Evolutionary conservation across 1,140 invertebrate genomes (phyloP).

Genomic region (Lineus longissimus): DNA sequence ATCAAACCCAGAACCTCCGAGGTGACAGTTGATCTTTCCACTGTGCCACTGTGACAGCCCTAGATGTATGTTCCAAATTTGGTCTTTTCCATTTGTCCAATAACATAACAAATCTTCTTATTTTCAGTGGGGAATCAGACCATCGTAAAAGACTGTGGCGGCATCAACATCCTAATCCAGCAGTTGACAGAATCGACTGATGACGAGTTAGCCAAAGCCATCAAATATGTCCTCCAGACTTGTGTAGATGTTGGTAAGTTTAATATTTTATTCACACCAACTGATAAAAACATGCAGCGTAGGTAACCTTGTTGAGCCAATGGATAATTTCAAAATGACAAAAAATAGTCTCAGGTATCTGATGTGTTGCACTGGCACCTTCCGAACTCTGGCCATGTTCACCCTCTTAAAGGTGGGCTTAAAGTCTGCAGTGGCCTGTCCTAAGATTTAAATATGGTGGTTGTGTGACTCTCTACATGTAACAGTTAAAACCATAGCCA

Average conservation of each 20-base stretch:
- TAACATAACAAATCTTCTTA: too few species aligned
- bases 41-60: neutral
- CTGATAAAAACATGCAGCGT: neutral
- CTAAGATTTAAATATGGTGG: too few species aligned
- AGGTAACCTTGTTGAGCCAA: neutral
- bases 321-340: neutral
- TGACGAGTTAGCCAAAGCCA: constrained; percentile 24
- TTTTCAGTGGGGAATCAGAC: constrained; percentile 17
- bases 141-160: constrained; percentile 13
- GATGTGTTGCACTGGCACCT: too few species aligned
- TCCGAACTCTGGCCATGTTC: too few species aligned
- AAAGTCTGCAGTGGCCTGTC: too few species aligned
- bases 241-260: constrained; percentile 8
- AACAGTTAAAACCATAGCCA: too few species aligned
- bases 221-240: constrained; percentile 24
- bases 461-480: too few species aligned
- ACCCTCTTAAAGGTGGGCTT: too few species aligned
- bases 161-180: constrained; percentile 18
- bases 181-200: constrained; percentile 20
- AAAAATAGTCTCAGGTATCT: too few species aligned
- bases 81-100: too few species aligned
- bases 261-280: neutral
- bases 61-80: too few species aligned
- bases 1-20: too few species aligned
- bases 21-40: neutral